Percentiles rank a stretch among this genome's conserved stretches.
Evolutionary conservation across 2,113 vertebrate species (phyloP).

Genomic region (Mobula birostris): DNA sequence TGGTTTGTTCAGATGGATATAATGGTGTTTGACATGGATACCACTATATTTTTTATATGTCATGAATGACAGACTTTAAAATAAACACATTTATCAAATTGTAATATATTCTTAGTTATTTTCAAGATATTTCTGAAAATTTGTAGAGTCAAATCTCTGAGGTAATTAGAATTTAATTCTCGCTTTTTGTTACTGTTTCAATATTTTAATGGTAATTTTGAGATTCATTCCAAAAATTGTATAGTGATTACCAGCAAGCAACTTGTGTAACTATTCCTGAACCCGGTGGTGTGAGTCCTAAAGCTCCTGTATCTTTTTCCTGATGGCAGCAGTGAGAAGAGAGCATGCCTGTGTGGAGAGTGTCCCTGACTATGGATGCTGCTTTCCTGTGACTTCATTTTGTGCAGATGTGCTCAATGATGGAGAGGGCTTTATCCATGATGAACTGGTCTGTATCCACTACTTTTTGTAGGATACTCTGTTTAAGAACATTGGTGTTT

Average conservation of each 20-base stretch:
- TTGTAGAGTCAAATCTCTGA: background rate
- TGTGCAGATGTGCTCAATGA: too few species aligned
- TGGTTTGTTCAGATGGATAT: background rate
- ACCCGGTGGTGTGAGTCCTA: too few species aligned
- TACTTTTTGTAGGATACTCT: too few species aligned
- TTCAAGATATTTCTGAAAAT: background rate
- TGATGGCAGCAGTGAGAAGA: too few species aligned
- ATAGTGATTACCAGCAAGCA: background rate
- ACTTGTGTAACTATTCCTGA: background rate
- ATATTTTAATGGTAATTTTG: background rate
- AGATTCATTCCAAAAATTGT: background rate
- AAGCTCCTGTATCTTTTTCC: too few species aligned
- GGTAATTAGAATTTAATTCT: background rate
- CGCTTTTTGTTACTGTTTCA: background rate
- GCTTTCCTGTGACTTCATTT: too few species aligned
- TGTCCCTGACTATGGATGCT: too few species aligned
- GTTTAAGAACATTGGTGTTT: too few species aligned
- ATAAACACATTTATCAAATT: background rate
- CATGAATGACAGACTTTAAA: background rate
- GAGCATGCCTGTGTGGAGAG: too few species aligned
- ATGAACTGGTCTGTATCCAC: too few species aligned
- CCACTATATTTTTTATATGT: background rate
- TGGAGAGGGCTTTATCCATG: too few species aligned
- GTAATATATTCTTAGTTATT: background rate
- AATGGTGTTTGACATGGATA: background rate